Evolutionary conservation across 2,113 vertebrate genomes (phyloP).

Genomic region (Chaenocephalus aceratus): DNA sequence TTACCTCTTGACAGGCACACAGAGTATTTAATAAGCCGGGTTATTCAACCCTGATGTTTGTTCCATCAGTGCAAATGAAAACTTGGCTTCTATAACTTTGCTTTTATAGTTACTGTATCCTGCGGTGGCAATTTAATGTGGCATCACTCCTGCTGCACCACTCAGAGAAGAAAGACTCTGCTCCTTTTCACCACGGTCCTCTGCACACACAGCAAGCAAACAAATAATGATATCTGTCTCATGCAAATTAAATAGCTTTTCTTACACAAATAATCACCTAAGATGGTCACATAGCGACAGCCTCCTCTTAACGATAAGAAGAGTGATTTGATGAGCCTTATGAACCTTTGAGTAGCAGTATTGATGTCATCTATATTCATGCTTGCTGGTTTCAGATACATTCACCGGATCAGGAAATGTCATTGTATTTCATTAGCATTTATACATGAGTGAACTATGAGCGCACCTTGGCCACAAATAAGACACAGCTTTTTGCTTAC

Average conservation of each 20-base stretch:
- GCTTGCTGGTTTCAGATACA: slow-evolving; percentile 68
- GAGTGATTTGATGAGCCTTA: slow-evolving; percentile 62
- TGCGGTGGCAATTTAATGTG: slow-evolving; percentile 38
- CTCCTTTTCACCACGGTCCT: slow-evolving; percentile 8
- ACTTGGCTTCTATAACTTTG: slow-evolving; percentile 57
- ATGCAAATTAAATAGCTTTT: slow-evolving; percentile 29
- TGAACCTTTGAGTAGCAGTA: slow-evolving; percentile 66
- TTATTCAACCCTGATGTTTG: slow-evolving; percentile 69
- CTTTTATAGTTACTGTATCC: slow-evolving; percentile 50
- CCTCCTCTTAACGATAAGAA: slow-evolving; percentile 32
- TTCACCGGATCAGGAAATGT: slow-evolving; percentile 78
- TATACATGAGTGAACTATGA: slow-evolving; percentile 67
- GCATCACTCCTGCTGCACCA: slow-evolving; percentile 37
- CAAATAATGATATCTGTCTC: slow-evolving; percentile 24
- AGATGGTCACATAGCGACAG: slow-evolving; percentile 30
- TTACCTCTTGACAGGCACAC: slow-evolving; percentile 50
- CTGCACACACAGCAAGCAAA: slow-evolving; percentile 35
- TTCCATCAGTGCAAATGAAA: slow-evolving; percentile 64
- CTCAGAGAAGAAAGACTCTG: slow-evolving; percentile 30
- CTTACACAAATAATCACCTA: slow-evolving; percentile 34
- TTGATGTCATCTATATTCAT: slow-evolving; percentile 77
- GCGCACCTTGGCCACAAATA: slow-evolving; percentile 39
- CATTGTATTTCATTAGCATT: slow-evolving; percentile 83
- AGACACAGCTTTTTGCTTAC: slow-evolving; percentile 5
- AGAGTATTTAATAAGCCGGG: slow-evolving; percentile 70